These are phyloP conservation scores for Mirounga angustirostris DNA, from an alignment of 2,113 vertebrate species.

Conservation along the genomic window DNA sequence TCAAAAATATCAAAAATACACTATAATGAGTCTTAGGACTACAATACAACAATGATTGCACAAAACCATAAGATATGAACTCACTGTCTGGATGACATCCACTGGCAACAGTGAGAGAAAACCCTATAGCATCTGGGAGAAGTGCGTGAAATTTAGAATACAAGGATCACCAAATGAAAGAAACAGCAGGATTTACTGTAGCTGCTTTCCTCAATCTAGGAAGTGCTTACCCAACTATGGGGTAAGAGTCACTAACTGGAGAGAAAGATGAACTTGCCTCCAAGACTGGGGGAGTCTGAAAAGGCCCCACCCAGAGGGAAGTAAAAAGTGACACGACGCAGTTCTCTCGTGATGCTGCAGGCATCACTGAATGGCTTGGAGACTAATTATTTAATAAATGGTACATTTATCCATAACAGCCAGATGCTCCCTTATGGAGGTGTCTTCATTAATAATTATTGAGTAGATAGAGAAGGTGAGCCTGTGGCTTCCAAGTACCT, in stretches of 20 bases:
- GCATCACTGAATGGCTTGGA: constrained; percentile 74
- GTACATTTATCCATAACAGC: constrained; percentile 49
- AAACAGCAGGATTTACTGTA: constrained; percentile 71
- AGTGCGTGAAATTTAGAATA: constrained; percentile 57
- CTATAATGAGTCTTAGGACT: constrained; percentile 82
- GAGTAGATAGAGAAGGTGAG: constrained; percentile 70
- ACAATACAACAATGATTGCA: constrained; percentile 77
- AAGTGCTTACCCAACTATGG: constrained; percentile 61
- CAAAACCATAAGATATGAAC: constrained; percentile 79
- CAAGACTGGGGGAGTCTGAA: not conserved
- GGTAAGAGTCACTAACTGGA: constrained; percentile 70
- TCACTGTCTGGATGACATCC: constrained; percentile 69
- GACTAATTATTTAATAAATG: constrained; percentile 66
- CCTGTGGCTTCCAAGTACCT: constrained; percentile 66
- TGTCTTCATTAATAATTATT: constrained; percentile 75
- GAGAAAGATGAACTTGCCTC: constrained; percentile 58
- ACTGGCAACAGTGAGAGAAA: constrained; percentile 77
- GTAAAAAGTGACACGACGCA: constrained; percentile 73
- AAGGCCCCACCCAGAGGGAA: constrained; percentile 45
- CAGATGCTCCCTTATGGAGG: constrained; percentile 77
- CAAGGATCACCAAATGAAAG: constrained; percentile 52
- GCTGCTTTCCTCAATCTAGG: constrained; percentile 39
- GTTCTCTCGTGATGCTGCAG: constrained; percentile 66
- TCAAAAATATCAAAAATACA: constrained; percentile 86
- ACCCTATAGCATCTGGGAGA: constrained; percentile 69